Evolutionary conservation across 2,888 invertebrate species (phyloP), one percentile per base, ranked within the genome.

Genomic region (Rhyacophila evoluta): DNA sequence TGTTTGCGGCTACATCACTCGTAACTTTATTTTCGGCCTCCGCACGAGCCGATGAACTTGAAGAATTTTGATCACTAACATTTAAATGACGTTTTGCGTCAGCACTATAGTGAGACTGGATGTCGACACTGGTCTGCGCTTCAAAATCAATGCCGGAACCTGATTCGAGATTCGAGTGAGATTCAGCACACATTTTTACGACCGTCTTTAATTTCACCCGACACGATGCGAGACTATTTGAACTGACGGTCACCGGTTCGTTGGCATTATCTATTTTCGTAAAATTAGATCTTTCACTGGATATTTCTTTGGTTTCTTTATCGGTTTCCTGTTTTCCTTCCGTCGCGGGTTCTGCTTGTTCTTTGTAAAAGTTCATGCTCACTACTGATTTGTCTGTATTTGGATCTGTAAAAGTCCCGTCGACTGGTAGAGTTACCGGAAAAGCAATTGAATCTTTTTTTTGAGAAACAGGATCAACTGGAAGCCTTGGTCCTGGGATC

Each of bases 291-390:
- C 5, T 12, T 41, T 41, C n/a, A 19, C 19, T 12, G 15, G 36
- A 10, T 36, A 19, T 25, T 28, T 69, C 33, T 12, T 55, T 29
- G 8, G 15, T 15, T 36, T 28, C 19, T 27, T 6, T 12, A n/a
- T n/a, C n/a, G n/a, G n/a, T n/a, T n/a, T n/a, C n/a, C n/a, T n/a
- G 25, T 41, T 29, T 15, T 33, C n/a, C n/a, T 5, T 28, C 29
- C 1, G 28, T 11, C 1, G 1, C 12, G 10, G 33, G 5, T 10
- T 76, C 70, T 12, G 39, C 39, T 33, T 72, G 33, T 55, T 81
- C 79, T 69, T 79, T 78, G 69, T 80, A 83, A 11, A 77, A 69
- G 25, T 83, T 82, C 67, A 81, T 82, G 8, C 78, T 19, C 80
- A 81, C 75, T 81, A 82, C 28, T n/a, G 27, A n/a, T 28, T 4